Evolutionary conservation across 2,797 vertebrate genomes (phyloP).

Genomic region (Somateria mollissima): DNA sequence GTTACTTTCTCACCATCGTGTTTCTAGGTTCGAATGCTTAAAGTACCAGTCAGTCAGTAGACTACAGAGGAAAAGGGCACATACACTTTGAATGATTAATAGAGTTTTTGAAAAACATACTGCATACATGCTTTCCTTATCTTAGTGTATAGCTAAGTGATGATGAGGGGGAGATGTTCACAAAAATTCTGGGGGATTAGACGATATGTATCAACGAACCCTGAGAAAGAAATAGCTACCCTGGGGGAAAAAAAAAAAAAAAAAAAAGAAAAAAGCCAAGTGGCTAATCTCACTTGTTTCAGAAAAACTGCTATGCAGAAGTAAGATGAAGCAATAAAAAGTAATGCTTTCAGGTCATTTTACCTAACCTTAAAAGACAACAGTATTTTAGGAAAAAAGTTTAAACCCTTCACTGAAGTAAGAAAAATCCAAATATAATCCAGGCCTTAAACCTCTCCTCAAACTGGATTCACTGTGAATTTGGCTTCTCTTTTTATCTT

Average conservation of each 20-base stretch:
- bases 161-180: conserved; percentile 19
- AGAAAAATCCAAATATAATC: neutral
- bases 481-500: neutral
- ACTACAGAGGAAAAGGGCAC: neutral
- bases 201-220: conserved; percentile 5
- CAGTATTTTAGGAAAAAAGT: neutral
- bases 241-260: no score
- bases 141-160: conserved; percentile 13
- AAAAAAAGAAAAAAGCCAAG: no score
- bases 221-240: neutral
- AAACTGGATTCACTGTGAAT: neutral
- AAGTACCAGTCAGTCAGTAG: neutral
- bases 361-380: neutral
- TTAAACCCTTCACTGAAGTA: conserved; percentile 1
- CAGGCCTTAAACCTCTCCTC: neutral
- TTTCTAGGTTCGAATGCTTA: neutral
- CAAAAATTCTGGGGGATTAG: neutral
- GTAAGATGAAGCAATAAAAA: neutral
- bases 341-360: neutral
- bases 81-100: conserved; percentile 13
- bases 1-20: neutral
- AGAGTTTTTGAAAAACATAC: conserved; percentile 39
- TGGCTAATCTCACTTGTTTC: neutral
- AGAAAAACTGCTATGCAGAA: neutral
- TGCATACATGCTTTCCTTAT: conserved; percentile 26